Evolutionary conservation across 1,140 invertebrate species (phyloP).

Genomic region (Brachionus plicatilis): DNA sequence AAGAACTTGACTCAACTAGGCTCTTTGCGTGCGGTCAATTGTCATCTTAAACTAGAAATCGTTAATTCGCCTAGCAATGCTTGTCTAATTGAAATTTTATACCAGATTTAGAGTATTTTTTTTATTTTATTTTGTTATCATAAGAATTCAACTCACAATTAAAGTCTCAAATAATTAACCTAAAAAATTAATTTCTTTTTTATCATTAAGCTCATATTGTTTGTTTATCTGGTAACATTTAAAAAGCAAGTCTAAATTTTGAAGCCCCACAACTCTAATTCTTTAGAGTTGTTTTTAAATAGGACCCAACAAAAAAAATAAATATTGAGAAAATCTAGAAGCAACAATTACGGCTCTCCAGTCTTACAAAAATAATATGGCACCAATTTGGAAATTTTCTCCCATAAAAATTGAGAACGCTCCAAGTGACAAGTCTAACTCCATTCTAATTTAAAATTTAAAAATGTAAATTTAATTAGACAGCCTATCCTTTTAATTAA

Average conservation of each 20-base stretch:
- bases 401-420: neutral
- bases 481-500: neutral
- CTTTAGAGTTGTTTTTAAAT: neutral
- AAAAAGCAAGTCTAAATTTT: neutral
- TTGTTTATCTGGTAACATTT: slow-evolving; percentile 24
- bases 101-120: neutral
- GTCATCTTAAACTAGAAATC: slow-evolving; percentile 28
- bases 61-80: neutral
- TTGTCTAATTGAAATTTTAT: slow-evolving; percentile 15
- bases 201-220: neutral
- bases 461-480: neutral
- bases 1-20: neutral
- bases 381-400: too few relatives aligned
- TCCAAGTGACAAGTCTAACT: neutral
- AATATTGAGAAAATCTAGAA: neutral
- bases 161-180: slow-evolving; percentile 27
- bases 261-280: neutral
- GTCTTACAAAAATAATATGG: too few relatives aligned
- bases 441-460: neutral
- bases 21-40: neutral
- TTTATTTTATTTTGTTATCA: neutral
- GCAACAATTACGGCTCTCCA: neutral
- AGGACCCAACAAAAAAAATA: neutral
- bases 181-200: neutral
- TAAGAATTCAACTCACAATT: neutral